Evolutionary conservation across 1,140 invertebrate genomes (phyloP), one percentile per base, ranked within the genome.

Genomic region (Venturia canescens): DNA sequence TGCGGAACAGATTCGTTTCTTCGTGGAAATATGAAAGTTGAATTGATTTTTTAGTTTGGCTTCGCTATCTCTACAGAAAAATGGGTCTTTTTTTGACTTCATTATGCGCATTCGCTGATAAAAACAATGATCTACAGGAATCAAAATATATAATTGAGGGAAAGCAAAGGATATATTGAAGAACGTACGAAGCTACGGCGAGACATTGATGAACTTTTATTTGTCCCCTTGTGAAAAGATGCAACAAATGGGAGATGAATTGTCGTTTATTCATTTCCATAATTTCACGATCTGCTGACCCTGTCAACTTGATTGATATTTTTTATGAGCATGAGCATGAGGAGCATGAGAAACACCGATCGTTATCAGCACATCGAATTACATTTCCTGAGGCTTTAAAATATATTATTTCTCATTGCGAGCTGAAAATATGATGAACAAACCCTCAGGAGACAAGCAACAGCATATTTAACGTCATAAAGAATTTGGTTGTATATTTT

Each of bases 401-500:
- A 13, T 9, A 44, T 11, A 11, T 44, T 9, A 11, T 6, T 44
- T 44, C 11, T 11, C 7, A 44, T 11, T 44, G 23, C 53, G 18
- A 27, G 13, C 21, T 63, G 60, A 63, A 27, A 63, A 27, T 23
- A 13, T 44, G 38, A 6, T 5, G 11, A 44, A 44, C 38, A 79
- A 85, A 89, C 89, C 80, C 82, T 44, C 4, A 88, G 67, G 26
- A 84, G 84, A 78, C 86, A 86, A 21, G 78, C 83, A 76, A 88
- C 71, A 15, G 53, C 70, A 66, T 84, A 86, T 83, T 88, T 89
- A 0, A 90, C 11, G 50, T 87, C 85, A 71, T 80, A 82, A 29
- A 89, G 21, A 53, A 72, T 78, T 0, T 87, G 76, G 0, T 57
- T 27, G 48, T 63, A 15, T 57, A 82, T 84, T 53, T 80, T 80